Percentiles rank a stretch among this genome's conserved stretches.
phyloP scores from a whole-genome alignment of 2,797 vertebrate genomes.

The Melanogrammus aeglefinus region DNA sequence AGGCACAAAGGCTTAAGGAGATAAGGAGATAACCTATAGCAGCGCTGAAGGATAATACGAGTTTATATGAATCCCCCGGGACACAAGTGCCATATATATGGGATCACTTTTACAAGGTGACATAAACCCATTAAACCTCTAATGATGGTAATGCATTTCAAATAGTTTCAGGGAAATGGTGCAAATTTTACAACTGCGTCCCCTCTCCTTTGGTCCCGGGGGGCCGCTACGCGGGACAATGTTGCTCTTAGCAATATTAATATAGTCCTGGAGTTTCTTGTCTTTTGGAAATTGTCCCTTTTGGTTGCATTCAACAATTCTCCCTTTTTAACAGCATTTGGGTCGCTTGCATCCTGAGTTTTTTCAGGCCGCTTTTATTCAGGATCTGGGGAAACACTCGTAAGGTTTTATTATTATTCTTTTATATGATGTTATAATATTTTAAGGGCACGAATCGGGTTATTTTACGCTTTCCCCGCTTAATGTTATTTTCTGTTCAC shows the following conservation, averaged over 20 bases:
- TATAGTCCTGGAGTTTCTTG: background rate
- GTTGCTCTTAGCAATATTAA: background rate
- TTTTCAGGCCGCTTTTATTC: background rate
- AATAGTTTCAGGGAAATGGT: background rate
- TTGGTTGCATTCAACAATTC: background rate
- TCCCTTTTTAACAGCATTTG: background rate
- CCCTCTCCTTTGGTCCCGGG: background rate
- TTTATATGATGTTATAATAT: background rate
- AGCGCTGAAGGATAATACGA: background rate
- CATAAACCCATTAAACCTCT: background rate
- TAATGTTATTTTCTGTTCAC: background rate
- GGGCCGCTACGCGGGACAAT: no score
- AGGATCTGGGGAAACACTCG: background rate
- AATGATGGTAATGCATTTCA: background rate
- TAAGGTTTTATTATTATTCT: background rate
- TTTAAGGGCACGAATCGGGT: background rate
- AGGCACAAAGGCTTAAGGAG: background rate
- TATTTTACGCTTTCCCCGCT: background rate
- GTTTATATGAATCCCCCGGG: background rate
- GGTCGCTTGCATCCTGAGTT: background rate
- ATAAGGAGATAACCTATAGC: conserved; percentile 1
- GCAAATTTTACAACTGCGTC: background rate
- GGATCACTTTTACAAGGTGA: background rate
- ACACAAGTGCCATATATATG: background rate
- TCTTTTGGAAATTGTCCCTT: background rate